These are phyloP conservation scores for Mamestra brassicae DNA, from an alignment of 2,888 invertebrate genomes.

Conservation along the genomic window DNA sequence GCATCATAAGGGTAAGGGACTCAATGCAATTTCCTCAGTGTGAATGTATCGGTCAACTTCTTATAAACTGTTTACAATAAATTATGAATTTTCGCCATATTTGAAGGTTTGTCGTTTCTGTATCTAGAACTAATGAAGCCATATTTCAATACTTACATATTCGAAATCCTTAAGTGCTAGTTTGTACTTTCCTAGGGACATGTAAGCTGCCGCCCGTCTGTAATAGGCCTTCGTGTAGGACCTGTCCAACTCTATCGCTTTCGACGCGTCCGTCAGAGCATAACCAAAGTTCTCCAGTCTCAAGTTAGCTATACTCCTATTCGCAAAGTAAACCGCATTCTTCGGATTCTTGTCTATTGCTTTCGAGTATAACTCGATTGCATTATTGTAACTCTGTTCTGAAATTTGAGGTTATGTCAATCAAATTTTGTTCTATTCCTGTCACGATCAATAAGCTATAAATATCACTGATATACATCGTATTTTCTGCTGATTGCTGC, in stretches of 20 bases:
- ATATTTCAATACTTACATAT: slow-evolving; percentile 92
- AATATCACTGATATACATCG: slow-evolving; percentile 23
- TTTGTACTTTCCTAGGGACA: slow-evolving; percentile 99
- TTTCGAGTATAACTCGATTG: slow-evolving; percentile 96
- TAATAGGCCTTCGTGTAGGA: slow-evolving; percentile 99
- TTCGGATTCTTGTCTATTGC: slow-evolving; percentile 96
- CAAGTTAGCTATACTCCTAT: slow-evolving; percentile 98
- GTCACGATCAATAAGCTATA: slow-evolving; percentile 53
- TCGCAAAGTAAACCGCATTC: slow-evolving; percentile 97
- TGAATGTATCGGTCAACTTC: background rate
- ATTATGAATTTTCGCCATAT: background rate
- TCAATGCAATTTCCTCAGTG: background rate
- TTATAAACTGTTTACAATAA: background rate
- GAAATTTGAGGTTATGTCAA: slow-evolving; percentile 86
- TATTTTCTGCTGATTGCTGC: slow-evolving; percentile 19
- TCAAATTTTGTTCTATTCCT: slow-evolving; percentile 65
- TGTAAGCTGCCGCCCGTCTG: slow-evolving; percentile 98
- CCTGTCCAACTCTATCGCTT: slow-evolving; percentile 97
- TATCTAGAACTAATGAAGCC: background rate
- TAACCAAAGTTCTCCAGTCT: slow-evolving; percentile 98
- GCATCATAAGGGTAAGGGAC: background rate
- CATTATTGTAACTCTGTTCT: slow-evolving; percentile 97
- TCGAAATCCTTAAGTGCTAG: slow-evolving; percentile 99
- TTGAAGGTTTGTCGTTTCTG: background rate
- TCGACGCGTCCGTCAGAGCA: slow-evolving; percentile 97